Evolutionary conservation across 35 echinoderm and acorn worm genomes (phyloP), one percentile per base, ranked within the genome.

Genomic region (Eucidaris tribuloides): DNA sequence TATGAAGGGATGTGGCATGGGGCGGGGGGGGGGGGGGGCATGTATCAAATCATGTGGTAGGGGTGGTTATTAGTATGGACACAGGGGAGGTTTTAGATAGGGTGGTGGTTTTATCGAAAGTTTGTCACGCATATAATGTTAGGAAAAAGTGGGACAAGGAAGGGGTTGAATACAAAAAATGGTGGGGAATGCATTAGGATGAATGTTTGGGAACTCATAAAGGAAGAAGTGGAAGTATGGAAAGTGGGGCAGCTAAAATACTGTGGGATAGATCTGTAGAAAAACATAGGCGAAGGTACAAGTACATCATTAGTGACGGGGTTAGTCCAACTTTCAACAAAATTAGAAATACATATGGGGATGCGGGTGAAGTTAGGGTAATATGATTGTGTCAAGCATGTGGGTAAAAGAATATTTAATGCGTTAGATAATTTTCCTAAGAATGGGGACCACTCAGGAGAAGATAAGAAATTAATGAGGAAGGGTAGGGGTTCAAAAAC

Each of bases 51-150:
- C 59, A 64, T 79, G 84, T 71, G 30, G 71, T 87, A 31, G 84
- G 84, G 11, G 84, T 87, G 7, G 74, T 87, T 2, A 87, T 87
- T n/a, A 79, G 48, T 65, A 57, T 86, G 46, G 84, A 86, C 27
- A 78, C 84, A 36, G 84, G 84, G 7, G 70, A 86, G 35, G 64
- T 86, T n/a, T 41, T 86, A 43, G 84, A 86, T 62, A 34, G 32
- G 11, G 63, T 5, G 20, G 65, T 84, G 9, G 6, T 72, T 42
- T 84, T n/a, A n/a, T n/a, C 82, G 11, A 49, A 43, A 56, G 4
- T 61, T 4, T 83, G 52, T 65, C 1, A 27, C 19, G 50, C 20
- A 62, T 82, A 56, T 62, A 56, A 31, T 4, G 7, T 18, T 1
- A 7, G 43, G 22, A 58, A 82, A 33, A 27, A 60, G 2, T 35